Evolutionary conservation across 2,797 vertebrate species (phyloP), one percentile per base, ranked within the genome.

Genomic region (Melanogrammus aeglefinus): DNA sequence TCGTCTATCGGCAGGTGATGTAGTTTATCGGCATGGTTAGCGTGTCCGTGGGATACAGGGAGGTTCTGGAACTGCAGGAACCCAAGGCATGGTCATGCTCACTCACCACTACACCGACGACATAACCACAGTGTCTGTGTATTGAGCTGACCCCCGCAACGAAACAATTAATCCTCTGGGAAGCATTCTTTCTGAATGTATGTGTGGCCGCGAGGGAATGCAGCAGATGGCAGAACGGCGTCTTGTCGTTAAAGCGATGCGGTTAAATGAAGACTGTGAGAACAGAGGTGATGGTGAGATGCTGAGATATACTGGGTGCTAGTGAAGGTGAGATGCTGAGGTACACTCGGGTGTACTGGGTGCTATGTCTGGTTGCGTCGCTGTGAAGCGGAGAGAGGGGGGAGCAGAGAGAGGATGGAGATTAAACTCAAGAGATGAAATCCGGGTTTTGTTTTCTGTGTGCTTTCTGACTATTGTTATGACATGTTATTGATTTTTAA

Each of bases 401-500:
- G 63, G 9, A 12, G 63, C 57, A n/a, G 14, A 63, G 51, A 10
- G 7, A 66, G 24, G 24, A 66, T 66, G 63, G 27, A 66, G 63
- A 69, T 13, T 13, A 27, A 69, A 69, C 63, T 27, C 63, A 27
- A 27, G 63, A 27, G n/a, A 69, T 69, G 63, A 69, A 27, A 69
- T 27, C 63, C 0, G 63, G 10, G 63, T 27, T 24, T 69, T 9
- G 10, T 69, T 69, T 69, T 27, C 9, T 69, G 2, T 27, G 63
- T 27, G 63, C 63, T 69, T 69, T 69, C 24, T 69, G 63, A 69
- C 63, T 27, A 13, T 27, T 27, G n/a, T 69, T 69, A 2, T 69
- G 63, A 27, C 63, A 69, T 27, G 63, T 69, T 27, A 69, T 69
- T 69, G 63, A 69, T 69, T 69, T 69, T 27, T 69, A 69, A 69